Evolutionary conservation across 2,888 invertebrate species (phyloP), one percentile per base, ranked within the genome.

Genomic region (Ornithoptera alexandrae): DNA sequence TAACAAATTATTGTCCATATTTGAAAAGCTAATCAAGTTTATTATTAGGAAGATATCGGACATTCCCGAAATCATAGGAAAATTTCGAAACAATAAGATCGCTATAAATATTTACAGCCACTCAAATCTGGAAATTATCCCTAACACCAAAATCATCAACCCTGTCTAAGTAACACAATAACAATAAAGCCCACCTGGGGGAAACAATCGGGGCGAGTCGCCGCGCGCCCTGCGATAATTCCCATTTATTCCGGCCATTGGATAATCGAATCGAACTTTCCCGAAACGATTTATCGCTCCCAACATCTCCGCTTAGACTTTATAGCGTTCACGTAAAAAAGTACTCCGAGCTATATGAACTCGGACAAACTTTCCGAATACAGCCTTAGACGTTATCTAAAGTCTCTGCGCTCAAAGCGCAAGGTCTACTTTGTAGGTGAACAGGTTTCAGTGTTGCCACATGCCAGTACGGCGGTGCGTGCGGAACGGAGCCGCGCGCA

Each of bases 261-360:
- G 79, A 85, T 87, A 86, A 87, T 87, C 85, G 86, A 84, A 85
- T 83, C 77, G 79, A 82, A 86, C 79, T 87, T 82, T 80, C 79
- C 84, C 79, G 77, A 83, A 85, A 84, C 86, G 81, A 85, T 87
- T 85, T 84, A 85, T 82, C 81, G 80, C 71, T 76, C 72, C 74
- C 77, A 72, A 78, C 80, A 79, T 78, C 74, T 75, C 78, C 78
- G 75, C 79, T 75, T 78, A 76, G 80, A 85, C 83, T 88, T 86
- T 88, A 89, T 83, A 81, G 83, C 76, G 76, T 78, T 79, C 78
- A 76, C 77, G 82, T 84, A 84, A 86, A 87, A 79, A 86, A 84
- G 81, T 82, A 81, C 79, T 80, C 76, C 76, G 78, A 82, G 80
- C 84, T 82, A 85, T 85, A 87, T 86, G 83, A 82, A 82, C 78